Evolutionary conservation across 1,140 invertebrate species (phyloP).

Genomic region (Drosophila lacteicornis): DNA sequence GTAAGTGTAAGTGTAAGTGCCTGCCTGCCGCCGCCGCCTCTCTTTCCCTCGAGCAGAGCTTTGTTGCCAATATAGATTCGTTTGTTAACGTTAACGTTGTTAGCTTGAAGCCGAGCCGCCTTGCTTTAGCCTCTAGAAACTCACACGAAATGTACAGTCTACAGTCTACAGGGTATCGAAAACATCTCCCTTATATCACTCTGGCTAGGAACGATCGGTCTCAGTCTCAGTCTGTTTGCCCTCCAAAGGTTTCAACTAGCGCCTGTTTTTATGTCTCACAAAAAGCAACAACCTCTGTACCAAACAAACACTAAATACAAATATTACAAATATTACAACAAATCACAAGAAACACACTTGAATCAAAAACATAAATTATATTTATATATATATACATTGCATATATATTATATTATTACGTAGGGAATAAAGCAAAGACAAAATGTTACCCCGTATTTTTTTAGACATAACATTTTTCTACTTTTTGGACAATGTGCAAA

Average conservation of each 20-base stretch:
- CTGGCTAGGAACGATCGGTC: neutral
- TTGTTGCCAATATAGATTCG: conserved; percentile 51
- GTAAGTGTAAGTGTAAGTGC: conserved; percentile 36
- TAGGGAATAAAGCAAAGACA: conserved; percentile 25
- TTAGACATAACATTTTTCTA: conserved; percentile 79
- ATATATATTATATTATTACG: conserved; percentile 23
- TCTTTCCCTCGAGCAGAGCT: conserved; percentile 26
- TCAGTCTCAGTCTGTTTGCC: conserved; percentile 53
- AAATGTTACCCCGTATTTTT: conserved; percentile 73
- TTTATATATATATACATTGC: conserved; percentile 53
- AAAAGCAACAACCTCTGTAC: conserved; percentile 50
- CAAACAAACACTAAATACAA: conserved; percentile 42
- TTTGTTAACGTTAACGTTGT: conserved; percentile 47
- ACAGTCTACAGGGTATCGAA: conserved; percentile 62
- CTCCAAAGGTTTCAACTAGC: conserved; percentile 80
- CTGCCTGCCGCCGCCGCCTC: conserved; percentile 17
- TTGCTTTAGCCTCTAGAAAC: conserved; percentile 9
- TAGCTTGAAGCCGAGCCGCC: conserved; percentile 60
- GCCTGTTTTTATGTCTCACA: conserved; percentile 73
- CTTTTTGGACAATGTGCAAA: conserved; percentile 70
- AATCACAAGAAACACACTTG: conserved; percentile 17
- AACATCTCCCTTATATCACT: conserved; percentile 7
- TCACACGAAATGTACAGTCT: conserved; percentile 32
- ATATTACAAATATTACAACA: conserved; percentile 9
- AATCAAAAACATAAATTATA: conserved; percentile 46